Conservation (phyloP, 2,888 invertebrate genomes). For the Prionchulus punctatus region DNA sequence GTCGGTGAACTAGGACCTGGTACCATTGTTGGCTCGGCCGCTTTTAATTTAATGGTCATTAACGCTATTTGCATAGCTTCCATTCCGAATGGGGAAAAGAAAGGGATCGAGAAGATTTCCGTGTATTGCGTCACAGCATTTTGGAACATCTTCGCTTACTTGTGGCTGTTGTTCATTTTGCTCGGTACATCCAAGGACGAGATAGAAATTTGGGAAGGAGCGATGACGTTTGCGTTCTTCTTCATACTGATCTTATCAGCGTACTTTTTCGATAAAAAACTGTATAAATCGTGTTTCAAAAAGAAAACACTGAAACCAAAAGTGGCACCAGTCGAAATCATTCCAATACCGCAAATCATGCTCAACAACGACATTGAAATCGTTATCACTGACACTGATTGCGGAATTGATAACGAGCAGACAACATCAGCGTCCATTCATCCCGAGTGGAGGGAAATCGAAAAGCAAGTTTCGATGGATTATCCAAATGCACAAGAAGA, state of each 20-base stretch:
- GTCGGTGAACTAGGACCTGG: conserved; percentile 46
- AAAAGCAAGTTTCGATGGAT: no score
- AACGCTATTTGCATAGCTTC: conserved; percentile 70
- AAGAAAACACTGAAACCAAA: no score
- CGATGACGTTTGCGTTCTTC: conserved; percentile 86
- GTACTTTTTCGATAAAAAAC: conserved; percentile 72
- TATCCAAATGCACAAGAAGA: no score
- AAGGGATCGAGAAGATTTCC: conserved; percentile 39
- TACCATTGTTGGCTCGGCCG: conserved; percentile 95
- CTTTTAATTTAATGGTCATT: conserved; percentile 94
- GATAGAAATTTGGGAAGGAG: conserved; percentile 92
- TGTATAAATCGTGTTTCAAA: no score
- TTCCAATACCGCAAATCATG: no score
- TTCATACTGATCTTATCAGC: conserved; percentile 88
- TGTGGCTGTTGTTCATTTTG: conserved; percentile 90
- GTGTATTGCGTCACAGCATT: conserved; percentile 94
- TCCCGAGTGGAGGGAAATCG: no score
- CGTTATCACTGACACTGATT: no score
- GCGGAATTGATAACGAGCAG: no score
- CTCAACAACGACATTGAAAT: background rate
- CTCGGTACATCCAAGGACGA: conserved; percentile 66
- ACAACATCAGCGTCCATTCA: no score
- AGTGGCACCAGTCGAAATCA: no score
- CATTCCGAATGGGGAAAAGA: conserved; percentile 23
- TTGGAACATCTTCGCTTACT: conserved; percentile 94